Evolutionary conservation across 2,113 vertebrate species (phyloP), one percentile per base, ranked within the genome.

Genomic region (Neolamprologus devosi): DNA sequence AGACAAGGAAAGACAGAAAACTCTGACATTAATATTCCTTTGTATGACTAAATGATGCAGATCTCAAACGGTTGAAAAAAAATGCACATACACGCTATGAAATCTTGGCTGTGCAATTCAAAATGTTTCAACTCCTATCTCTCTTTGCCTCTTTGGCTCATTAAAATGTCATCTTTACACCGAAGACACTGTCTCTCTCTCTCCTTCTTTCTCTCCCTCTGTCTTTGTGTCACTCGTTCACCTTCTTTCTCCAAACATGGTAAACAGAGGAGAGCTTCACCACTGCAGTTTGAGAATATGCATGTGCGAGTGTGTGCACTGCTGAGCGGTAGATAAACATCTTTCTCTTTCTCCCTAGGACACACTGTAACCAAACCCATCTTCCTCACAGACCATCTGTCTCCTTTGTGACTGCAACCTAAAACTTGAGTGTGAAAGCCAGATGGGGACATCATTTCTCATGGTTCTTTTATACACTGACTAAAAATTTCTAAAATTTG

Each of bases 171-270:
- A 87, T 89, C 65, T 70, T 53, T 81, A 88, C 88, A 83, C 83
- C 2, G 10, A 90, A 55, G 26, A 86, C 47, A 82, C 81, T 53
- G 81, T 81, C 81, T 73, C 2, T 68, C 60, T 68, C 60, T 35
- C 30, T 2, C 60, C 63, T 68, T 40, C 11, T 68, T 40, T 68
- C 37, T 57, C 57, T 85, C 83, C 13, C 73, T 10, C 28, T 84
- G 55, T 70, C 79, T 89, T 42, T 53, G 16, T 89, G 86, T 89
- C 91, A 85, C 83, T 89, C 3, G 81, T 78, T 91, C 93, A 90
- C 90, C 94, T 91, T 92, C 92, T 89, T 88, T 92, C 80, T 86
- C 95, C 95, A 94, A 95, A 95, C 94, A 94, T 95, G 95, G 95
- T 92, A 91, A 94, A 94, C 88, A 92, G 84, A 84, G 40, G 40